Evolutionary conservation across 2,113 vertebrate genomes (phyloP), one percentile per base, ranked within the genome.

Genomic region (Alectura lathami): DNA sequence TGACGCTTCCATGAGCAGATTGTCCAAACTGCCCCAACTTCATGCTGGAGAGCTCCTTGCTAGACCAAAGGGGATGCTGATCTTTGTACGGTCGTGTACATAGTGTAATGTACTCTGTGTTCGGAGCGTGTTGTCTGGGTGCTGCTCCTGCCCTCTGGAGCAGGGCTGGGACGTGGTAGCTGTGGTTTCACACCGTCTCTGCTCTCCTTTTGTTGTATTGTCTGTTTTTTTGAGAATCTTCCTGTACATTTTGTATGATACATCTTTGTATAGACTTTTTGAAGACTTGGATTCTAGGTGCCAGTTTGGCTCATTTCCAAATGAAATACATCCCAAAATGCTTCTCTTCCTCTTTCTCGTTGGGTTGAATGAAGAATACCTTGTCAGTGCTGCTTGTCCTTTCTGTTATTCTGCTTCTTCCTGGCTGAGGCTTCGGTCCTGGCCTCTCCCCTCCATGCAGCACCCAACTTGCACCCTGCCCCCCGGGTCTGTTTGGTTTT

Each of bases 231-330:
- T 11, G 96, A 97, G 54, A 97, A 96, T 78, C 97, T 98, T 97
- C 94, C 91, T 98, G 97, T 98, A 98, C 96, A 98, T 98, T 97
- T 98, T 98, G 98, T 98, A 98, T 97, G 94, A 98, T 98, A 98
- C 59, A 96, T 97, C 97, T 98, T 98, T 98, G 98, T 98, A 98
- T 97, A 98, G 97, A 97, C 94, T 98, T 98, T 98, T 98, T 98
- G 97, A 98, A 98, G 93, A 98, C 97, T 98, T 98, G 98, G 97
- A 98, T 97, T 97, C 97, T 98, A 97, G 97, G 96, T 98, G 97
- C 97, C 97, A 97, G 59, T 96, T 97, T 95, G 97, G 97, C 97
- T 98, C 95, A 97, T 98, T 98, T 98, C 97, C 97, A 97, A 96
- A 97, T 97, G 98, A 98, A 98, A 98, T 97, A 98, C 92, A 98